Evolutionary conservation across 2,113 vertebrate genomes (phyloP).

Genomic region (Boleophthalmus pectinirostris): DNA sequence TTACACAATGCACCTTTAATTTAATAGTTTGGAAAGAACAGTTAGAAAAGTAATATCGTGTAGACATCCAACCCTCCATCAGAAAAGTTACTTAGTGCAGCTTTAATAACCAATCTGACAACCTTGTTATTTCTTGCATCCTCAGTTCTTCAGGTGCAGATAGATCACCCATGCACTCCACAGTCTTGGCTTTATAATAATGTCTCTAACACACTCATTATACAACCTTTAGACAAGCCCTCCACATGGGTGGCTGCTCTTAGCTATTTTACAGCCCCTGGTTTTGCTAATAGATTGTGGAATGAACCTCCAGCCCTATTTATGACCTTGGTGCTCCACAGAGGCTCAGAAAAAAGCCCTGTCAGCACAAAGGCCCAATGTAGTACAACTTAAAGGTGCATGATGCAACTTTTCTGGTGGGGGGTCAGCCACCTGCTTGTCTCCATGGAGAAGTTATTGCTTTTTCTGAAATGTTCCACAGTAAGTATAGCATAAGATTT

Average conservation of each 20-base stretch:
- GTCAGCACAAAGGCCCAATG: neutral
- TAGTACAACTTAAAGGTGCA: neutral
- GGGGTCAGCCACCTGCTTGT: too few relatives aligned
- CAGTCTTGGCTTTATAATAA: constrained; percentile 23
- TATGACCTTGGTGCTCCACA: constrained; percentile 11
- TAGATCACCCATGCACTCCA: constrained; percentile 8
- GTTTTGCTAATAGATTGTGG: constrained; percentile 41
- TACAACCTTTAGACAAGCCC: constrained; percentile 33
- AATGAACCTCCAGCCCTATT: constrained; percentile 16
- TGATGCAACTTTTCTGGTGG: too few relatives aligned
- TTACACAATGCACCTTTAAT: too few relatives aligned
- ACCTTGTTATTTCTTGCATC: neutral
- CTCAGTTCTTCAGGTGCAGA: constrained; percentile 9
- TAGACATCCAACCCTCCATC: too few relatives aligned
- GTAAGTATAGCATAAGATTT: too few relatives aligned
- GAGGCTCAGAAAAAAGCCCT: neutral
- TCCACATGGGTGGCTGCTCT: constrained; percentile 43
- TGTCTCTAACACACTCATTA: constrained; percentile 48
- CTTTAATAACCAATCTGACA: neutral
- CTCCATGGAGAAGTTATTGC: too few relatives aligned
- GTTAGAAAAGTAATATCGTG: too few relatives aligned
- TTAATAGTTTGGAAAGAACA: too few relatives aligned
- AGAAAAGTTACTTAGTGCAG: too few relatives aligned
- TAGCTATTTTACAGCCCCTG: constrained; percentile 51
- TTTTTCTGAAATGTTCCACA: too few relatives aligned